Conservation (phyloP, 2,888 invertebrate genomes). For the Napeogenes inachia region DNA sequence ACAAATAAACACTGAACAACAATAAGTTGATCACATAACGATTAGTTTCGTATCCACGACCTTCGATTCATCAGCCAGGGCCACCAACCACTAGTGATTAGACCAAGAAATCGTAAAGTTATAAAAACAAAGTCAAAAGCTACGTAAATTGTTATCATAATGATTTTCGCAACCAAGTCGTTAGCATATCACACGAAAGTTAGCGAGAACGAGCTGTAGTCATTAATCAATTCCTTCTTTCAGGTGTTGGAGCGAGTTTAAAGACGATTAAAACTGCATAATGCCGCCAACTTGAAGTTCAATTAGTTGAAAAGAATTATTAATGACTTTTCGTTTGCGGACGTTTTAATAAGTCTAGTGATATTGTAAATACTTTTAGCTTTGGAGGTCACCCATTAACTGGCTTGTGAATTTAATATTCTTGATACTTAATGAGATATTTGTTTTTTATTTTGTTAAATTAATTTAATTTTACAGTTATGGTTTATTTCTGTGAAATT, state of each 20-base stretch:
- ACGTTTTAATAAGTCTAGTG: background rate
- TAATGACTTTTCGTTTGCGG: conserved; percentile 14
- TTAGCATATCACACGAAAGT: conserved; percentile 26
- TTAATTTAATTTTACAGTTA: no score
- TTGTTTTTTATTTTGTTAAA: no score
- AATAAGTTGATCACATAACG: no score
- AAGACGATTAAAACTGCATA: conserved; percentile 31
- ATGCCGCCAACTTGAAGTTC: conserved; percentile 24
- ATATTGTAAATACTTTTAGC: no score
- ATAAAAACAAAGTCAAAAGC: background rate
- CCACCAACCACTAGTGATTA: no score
- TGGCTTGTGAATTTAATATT: conserved; percentile 6
- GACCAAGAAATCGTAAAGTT: background rate
- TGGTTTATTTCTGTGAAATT: no score
- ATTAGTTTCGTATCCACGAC: no score
- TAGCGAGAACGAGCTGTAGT: conserved; percentile 33
- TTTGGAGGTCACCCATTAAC: conserved; percentile 2
- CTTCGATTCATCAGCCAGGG: no score
- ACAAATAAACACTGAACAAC: no score
- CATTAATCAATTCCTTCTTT: conserved; percentile 42
- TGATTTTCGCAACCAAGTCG: conserved; percentile 15
- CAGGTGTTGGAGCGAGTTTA: conserved; percentile 31
- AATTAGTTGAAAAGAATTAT: conserved; percentile 22
- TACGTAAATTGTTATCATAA: background rate
- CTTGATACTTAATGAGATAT: background rate